phyloP scores from a whole-genome alignment of 2,888 invertebrate genomes.

The Nyleta sp. region DNA sequence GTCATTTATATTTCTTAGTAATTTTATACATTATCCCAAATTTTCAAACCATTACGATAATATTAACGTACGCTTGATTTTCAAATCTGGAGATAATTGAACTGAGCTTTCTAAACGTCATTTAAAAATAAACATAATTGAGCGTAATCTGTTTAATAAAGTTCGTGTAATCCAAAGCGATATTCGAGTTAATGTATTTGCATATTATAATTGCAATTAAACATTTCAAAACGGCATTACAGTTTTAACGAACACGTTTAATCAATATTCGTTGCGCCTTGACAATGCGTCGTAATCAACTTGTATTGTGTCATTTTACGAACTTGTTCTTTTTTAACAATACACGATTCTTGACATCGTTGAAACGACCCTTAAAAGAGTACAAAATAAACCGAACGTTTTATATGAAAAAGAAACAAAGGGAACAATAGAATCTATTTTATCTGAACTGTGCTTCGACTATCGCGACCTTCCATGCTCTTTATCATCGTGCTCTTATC shows the following conservation, averaged over 20 bases:
- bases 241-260: not conserved
- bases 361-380: no score
- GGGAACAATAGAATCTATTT: not conserved
- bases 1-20: no score
- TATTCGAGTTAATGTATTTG: no score
- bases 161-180: no score
- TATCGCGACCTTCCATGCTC: constrained; percentile 26
- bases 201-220: no score
- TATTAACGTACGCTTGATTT: no score
- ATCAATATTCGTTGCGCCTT: not conserved
- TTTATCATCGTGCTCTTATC: constrained; percentile 33
- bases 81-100: no score
- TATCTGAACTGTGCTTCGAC: not conserved
- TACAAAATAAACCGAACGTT: not conserved
- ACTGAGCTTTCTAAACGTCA: no score
- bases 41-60: no score
- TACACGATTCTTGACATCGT: not conserved
- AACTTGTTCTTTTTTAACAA: not conserved
- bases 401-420: not conserved
- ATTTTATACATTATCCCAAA: no score
- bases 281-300: not conserved
- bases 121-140: no score
- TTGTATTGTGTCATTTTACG: not conserved
- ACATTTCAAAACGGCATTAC: not conserved
- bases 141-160: no score